Evolutionary conservation across 1,140 invertebrate species (phyloP), one percentile per base, ranked within the genome.

Genomic region (Hyposmocoma kahamanoa): DNA sequence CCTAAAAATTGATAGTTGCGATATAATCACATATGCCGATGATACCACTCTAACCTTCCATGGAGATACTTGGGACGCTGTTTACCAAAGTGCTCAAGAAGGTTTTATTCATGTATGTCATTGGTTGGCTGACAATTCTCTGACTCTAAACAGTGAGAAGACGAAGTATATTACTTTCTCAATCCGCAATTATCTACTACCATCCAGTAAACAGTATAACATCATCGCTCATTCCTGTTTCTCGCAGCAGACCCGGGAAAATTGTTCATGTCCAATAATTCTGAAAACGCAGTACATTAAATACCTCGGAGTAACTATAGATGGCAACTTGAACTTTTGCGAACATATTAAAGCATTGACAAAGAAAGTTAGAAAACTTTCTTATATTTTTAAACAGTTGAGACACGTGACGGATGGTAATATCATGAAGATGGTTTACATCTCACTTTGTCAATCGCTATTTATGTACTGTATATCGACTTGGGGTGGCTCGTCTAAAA

Each of bases 81-180:
- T 13, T 22, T 22, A 15, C 11, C 9, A 24, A 13, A 4, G 13
- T 1, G 30, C 47, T 1, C 39, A 50, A 34, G 43, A 2, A 1
- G 39, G 47, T 2, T 20, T 50, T 1, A n/a, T 32, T 32, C 17
- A 20, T 2, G 41, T 50, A 8, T 19, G 17, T 15, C 2, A 8
- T 22, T 50, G 47, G 47, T 41, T 50, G 0, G 10, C 10, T 8
- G 17, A 9, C 1, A 50, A 42, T 22, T n/a, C 18, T 11, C 26
- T 50, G 6, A 50, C 47, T 8, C 20, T 50, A 3, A 50, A 50
- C 24, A 18, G 10, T n/a, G 28, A 36, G 1, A 50, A 50, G 22
- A 50, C 47, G 1, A 50, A 42, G 18, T 50, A 42, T 17, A 32
- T 50, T 6, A 22, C 38, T 10, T 41, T 41, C 22, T 21, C 19